These are phyloP conservation scores for Halisarca cf. caerulea DNA, from an alignment of 37 sponge, comb jelly and placozoan genomes.

Conservation along the genomic window DNA sequence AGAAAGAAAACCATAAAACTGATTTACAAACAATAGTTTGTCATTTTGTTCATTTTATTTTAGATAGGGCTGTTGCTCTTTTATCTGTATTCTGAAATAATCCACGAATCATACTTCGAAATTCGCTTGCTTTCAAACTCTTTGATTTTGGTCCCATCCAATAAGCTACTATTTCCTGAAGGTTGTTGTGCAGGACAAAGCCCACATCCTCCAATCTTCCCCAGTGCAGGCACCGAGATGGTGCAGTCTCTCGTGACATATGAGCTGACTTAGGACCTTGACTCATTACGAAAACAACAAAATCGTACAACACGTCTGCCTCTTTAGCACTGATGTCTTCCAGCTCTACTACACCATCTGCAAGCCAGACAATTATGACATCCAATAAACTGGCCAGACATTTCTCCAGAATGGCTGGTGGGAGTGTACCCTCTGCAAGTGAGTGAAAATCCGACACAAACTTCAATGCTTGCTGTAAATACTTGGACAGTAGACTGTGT, in stretches of 20 bases:
- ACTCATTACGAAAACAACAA: background rate
- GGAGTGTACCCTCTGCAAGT: constrained; percentile 27
- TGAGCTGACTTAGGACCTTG: background rate
- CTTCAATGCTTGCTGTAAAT: background rate
- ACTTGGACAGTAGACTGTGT: background rate
- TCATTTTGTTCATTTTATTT: constrained; percentile 21
- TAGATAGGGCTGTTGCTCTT: background rate
- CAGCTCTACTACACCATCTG: constrained; percentile 50
- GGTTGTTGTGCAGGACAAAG: constrained; percentile 55
- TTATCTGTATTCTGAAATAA: constrained; percentile 27
- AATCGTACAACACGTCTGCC: constrained; percentile 46
- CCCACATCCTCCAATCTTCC: constrained; percentile 57
- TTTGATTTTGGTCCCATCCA: constrained; percentile 39
- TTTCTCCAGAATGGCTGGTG: constrained; percentile 38
- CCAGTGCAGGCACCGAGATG: constrained; percentile 42
- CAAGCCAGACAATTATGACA: constrained; percentile 38
- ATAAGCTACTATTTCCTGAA: constrained; percentile 52
- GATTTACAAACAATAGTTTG: background rate
- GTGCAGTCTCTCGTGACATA: background rate
- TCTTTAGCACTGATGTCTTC: constrained; percentile 78
- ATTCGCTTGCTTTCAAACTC: background rate
- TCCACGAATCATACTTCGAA: constrained; percentile 13
- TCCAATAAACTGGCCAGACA: constrained; percentile 54
- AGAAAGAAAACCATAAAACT: background rate
- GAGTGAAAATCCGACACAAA: background rate